Base-by-base conservation (phyloP, 2,113 vertebrate species). In the Cygnus atratus region DNA sequence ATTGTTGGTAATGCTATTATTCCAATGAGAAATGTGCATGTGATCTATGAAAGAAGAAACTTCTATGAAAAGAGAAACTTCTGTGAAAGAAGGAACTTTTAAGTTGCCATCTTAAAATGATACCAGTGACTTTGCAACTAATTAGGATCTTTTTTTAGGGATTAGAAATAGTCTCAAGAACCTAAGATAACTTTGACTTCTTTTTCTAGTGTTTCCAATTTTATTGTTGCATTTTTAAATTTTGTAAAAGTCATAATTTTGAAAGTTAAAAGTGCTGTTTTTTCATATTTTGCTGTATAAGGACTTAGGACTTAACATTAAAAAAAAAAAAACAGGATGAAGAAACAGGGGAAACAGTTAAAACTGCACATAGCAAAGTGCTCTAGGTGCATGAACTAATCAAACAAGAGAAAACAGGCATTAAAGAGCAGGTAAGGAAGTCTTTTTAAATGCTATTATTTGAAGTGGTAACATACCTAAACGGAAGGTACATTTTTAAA, bases 401-500 rank as follows among this genome's bases (percentile, higher is more conserved):
- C 78, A 96, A 94, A 74, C 11, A 54, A 50, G 74, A 91, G 43
- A 88, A 93, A 88, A 67, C 6, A 66, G 26, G 48, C 77, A 58
- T 71, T 83, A 87, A 92, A 77, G 37, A 67, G 50, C 24, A 86
- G 75, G 63, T 94, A 74, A 86, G 86, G 65, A 94, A 93, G 73
- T 59, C 4, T n/a, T 75, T 86, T 95, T 71, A 92, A 91, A 37
- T 39, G 46, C 24, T 73, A 28, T 81, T 44, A 92, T 92, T 83
- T 88, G 62, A 92, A 84, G 48, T 48, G 54, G n/a, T 26, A 59
- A 35, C 55, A 54, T 58, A 55, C 7, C 25, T 59, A 83, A 90
- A 80, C 0, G 4, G 13, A 31, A 90, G 5, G 54, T 13, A 85
- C 68, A 8, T 9, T 37, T 73, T 79, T 54, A 73, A 5, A 66